Evolutionary conservation across 2,888 invertebrate species (phyloP).

Genomic region (Hirtodrosophila histrioides): DNA sequence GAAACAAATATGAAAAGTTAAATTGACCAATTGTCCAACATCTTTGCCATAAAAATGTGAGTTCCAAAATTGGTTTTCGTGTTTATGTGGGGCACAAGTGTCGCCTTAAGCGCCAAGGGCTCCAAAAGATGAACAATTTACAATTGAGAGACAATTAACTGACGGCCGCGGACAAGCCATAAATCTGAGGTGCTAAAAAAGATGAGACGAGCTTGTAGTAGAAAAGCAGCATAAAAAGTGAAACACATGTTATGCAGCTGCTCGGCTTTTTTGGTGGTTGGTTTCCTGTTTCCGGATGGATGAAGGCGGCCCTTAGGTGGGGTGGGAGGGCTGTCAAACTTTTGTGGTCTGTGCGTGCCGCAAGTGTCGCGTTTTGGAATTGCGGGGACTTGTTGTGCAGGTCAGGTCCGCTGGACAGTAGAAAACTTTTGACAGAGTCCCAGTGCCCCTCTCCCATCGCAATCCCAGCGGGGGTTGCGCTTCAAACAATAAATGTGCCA

Average conservation of each 20-base stretch:
- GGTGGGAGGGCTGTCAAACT: conserved; percentile 32
- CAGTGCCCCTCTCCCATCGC: not conserved
- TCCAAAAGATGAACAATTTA: conserved; percentile 60
- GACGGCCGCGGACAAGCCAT: conserved; percentile 46
- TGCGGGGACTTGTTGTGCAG: conserved; percentile 46
- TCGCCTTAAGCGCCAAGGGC: conserved; percentile 45
- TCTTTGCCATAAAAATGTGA: conserved; percentile 64
- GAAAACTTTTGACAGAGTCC: conserved; percentile 39
- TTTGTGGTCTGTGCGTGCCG: conserved; percentile 56
- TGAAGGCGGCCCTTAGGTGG: not conserved
- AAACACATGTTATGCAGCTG: conserved; percentile 60
- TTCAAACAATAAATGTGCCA: conserved; percentile 70
- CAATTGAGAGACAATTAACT: conserved; percentile 72
- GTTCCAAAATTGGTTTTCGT: conserved; percentile 43
- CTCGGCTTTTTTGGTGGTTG: conserved; percentile 56
- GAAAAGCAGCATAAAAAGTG: conserved; percentile 43
- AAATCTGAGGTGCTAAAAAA: conserved; percentile 74
- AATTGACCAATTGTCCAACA: conserved; percentile 73
- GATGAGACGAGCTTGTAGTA: conserved; percentile 21
- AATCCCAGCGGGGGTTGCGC: conserved; percentile 33
- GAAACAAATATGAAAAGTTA: conserved; percentile 69
- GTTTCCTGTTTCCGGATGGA: conserved; percentile 35
- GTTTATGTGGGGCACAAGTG: conserved; percentile 67
- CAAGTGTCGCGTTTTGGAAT: conserved; percentile 59
- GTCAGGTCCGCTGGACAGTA: conserved; percentile 47